Evolutionary conservation across 64 coral and sea anemone genomes (phyloP).

Genomic region (Cladopsammia gracilis): DNA sequence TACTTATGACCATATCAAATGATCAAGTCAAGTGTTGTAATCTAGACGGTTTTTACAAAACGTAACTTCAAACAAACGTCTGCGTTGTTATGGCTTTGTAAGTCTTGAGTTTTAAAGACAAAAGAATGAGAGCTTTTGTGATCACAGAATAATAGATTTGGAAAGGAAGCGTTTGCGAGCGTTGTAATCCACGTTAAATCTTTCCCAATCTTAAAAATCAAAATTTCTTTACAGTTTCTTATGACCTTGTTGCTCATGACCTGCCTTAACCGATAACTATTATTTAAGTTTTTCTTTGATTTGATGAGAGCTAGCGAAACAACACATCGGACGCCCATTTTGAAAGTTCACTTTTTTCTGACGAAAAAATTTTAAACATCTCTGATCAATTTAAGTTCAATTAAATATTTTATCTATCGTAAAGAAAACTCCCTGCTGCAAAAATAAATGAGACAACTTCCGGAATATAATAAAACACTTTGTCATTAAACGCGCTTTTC

Average conservation of each 20-base stretch:
- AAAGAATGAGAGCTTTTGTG: too few relatives aligned
- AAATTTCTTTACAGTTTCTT: too few relatives aligned
- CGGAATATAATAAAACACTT: slow-evolving; percentile 17
- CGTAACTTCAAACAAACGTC: neutral
- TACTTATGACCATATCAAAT: neutral
- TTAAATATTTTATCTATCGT: neutral
- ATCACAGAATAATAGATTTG: too few relatives aligned
- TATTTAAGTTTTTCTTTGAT: too few relatives aligned
- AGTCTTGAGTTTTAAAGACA: too few relatives aligned
- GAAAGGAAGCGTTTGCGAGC: too few relatives aligned
- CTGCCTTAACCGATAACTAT: too few relatives aligned
- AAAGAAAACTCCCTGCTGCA: neutral
- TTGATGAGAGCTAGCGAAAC: too few relatives aligned
- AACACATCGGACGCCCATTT: neutral
- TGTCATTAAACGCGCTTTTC: neutral
- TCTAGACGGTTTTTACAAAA: neutral
- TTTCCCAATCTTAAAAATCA: too few relatives aligned
- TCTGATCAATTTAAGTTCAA: neutral
- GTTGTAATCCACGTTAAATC: too few relatives aligned
- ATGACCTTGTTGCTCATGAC: too few relatives aligned
- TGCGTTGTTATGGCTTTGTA: too few relatives aligned
- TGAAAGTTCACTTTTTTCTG: neutral
- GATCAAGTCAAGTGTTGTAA: neutral
- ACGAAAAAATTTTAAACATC: neutral
- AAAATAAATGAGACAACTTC: slow-evolving; percentile 9